Evolutionary conservation across 1,140 invertebrate species (phyloP).

Genomic region (Leptonema lineaticorne): DNA sequence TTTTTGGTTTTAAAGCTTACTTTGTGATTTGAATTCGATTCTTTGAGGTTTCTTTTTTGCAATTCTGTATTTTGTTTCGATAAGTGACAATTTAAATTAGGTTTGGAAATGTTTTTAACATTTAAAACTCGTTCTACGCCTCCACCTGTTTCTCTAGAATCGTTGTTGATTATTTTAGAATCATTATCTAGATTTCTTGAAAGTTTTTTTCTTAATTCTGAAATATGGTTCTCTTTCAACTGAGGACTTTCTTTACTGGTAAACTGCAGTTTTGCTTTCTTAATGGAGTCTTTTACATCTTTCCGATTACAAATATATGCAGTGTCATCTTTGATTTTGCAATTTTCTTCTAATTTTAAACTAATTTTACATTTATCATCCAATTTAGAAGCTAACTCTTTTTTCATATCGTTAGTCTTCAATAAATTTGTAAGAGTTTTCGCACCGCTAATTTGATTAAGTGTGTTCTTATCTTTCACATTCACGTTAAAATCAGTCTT

Average conservation of each 20-base stretch:
- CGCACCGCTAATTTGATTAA: not conserved
- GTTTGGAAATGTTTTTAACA: slow-evolving; percentile 33
- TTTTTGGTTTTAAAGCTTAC: slow-evolving; percentile 57
- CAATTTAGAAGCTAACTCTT: not conserved
- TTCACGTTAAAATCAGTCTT: not conserved
- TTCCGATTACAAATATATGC: not conserved
- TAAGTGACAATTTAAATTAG: not conserved
- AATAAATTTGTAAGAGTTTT: not conserved
- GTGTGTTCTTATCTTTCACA: not conserved
- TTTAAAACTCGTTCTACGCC: slow-evolving; percentile 43
- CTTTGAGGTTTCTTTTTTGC: slow-evolving; percentile 44
- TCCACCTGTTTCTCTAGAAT: slow-evolving; percentile 54
- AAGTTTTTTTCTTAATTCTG: not conserved
- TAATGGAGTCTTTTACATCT: not conserved
- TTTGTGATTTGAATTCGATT: slow-evolving; percentile 48
- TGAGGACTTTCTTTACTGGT: not conserved
- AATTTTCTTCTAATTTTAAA: not conserved
- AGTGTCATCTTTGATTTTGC: not conserved
- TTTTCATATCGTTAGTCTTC: not conserved
- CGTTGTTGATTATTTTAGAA: slow-evolving; percentile 44
- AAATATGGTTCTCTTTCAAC: not conserved
- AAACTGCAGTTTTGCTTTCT: slow-evolving; percentile 9
- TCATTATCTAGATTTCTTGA: not conserved
- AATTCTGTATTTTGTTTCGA: slow-evolving; percentile 35
- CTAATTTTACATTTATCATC: not conserved